Evolutionary conservation across 2,113 vertebrate genomes (phyloP).

Genomic region (Rhynchopsitta pachyrhyncha): DNA sequence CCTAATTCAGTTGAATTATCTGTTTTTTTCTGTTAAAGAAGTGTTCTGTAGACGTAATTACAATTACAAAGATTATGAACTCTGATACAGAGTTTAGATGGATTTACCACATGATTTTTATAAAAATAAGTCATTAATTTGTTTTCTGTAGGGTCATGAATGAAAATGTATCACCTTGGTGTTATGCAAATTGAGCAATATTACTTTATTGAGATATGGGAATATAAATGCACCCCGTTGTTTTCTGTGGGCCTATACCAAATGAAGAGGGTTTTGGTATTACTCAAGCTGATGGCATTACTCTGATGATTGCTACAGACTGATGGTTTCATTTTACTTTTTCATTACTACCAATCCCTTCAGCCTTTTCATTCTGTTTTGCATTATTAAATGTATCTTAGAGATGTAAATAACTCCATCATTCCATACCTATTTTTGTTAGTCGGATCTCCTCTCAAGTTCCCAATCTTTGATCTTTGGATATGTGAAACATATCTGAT

Average conservation of each 20-base stretch:
- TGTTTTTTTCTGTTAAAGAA: neutral
- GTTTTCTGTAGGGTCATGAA: neutral
- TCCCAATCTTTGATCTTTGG: conserved; percentile 17
- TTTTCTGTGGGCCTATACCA: neutral
- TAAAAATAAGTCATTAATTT: neutral
- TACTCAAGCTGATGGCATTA: too few relatives aligned
- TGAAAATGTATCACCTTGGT: neutral
- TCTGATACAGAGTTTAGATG: neutral
- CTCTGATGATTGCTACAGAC: neutral
- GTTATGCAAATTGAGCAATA: neutral
- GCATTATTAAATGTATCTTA: neutral
- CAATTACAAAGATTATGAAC: neutral
- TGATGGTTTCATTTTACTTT: neutral
- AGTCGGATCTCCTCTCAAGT: neutral
- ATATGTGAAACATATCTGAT: neutral
- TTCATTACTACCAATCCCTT: neutral
- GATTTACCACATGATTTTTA: neutral
- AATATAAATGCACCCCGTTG: neutral
- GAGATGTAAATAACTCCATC: neutral
- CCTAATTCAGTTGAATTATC: neutral
- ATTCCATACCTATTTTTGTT: neutral
- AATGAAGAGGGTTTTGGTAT: neutral
- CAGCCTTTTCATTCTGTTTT: neutral
- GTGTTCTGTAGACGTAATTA: neutral
- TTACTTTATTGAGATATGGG: neutral